Base-by-base conservation (phyloP, 1,140 invertebrate species). In the Hyphantria cunea region DNA sequence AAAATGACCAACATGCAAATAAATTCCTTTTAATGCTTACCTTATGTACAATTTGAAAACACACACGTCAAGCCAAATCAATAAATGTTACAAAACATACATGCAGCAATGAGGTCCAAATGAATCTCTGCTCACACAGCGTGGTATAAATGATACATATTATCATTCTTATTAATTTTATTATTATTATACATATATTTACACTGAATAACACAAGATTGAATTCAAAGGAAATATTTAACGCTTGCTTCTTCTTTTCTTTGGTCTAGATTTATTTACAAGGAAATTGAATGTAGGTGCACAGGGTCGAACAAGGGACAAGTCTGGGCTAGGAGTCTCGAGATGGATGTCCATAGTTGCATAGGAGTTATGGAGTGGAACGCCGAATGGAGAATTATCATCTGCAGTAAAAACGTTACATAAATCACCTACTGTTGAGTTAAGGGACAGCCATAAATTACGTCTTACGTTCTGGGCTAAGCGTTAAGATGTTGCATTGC, bases 71-170 rank as follows among this genome's bases (percentile, higher is more conserved):
- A 87, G 80, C 82, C 63, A 74, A 76, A 71, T 55, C 14, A 54
- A 37, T 53, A 65, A 52, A 54, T 74, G 76, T 25, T 56, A 76
- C 33, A 69, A 80, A 82, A 74, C 74, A 64, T 68, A 75, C 82
- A 86, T 85, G 83, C 85, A 84, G 55, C 33, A 11, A 54, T 55
- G 42, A 60, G 17, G 50, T 33, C 33, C 32, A 25, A 67, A 64
- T 70, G 72, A 80, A 86, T 82, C 84, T 87, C 85, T 88, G 85
- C 82, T 84, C 82, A 71, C 82, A 71, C 59, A 78, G 70, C 69
- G 67, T 48, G 41, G 64, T 51, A 52, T 39, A 67, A 50, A 54
- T 68, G 12, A 64, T 63, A 70, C 58, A 47, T 62, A 52, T 64
- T 53, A 56, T 56, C 25, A n/a, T 25, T 45, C 55, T 72, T 71